Conservation (phyloP, 2,113 vertebrate species). For the human (Homo sapiens) region DNA sequence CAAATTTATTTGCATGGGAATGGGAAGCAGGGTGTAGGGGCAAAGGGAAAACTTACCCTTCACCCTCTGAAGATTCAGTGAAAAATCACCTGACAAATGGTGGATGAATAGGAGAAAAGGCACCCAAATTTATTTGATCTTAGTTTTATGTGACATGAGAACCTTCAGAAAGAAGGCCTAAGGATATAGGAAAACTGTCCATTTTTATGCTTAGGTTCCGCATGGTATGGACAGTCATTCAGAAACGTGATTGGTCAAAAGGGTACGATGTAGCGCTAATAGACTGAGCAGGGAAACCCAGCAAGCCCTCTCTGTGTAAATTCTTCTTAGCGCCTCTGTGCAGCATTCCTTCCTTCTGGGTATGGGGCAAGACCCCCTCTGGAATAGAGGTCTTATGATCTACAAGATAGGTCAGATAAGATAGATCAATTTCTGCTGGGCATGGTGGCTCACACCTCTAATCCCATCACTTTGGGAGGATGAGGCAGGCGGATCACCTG, state of each 20-base stretch:
- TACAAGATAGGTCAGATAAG: not conserved
- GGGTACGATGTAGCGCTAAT: not conserved
- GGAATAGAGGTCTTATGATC: not conserved
- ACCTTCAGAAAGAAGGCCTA: not conserved
- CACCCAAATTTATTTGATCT: not conserved
- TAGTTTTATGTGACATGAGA: not conserved
- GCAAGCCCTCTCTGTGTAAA: not conserved
- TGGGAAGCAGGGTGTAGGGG: not conserved
- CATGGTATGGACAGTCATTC: accelerated
- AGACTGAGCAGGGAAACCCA: not conserved
- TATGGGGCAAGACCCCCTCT: not conserved
- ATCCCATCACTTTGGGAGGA: too few species aligned
- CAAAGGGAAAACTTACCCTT: not conserved
- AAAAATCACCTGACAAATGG: not conserved
- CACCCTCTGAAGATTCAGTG: not conserved
- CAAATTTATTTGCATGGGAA: not conserved
- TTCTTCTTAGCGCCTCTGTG: not conserved
- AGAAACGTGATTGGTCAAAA: not conserved
- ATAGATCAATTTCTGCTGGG: too few species aligned
- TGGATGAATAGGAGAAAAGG: not conserved
- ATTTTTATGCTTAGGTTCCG: not conserved
- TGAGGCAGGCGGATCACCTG: too few species aligned
- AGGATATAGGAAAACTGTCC: not conserved
- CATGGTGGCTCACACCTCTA: too few species aligned
- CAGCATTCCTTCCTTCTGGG: not conserved